Evolutionary conservation across 2,888 invertebrate species (phyloP), one percentile per base, ranked within the genome.

Genomic region (Cremastinae sp.): DNA sequence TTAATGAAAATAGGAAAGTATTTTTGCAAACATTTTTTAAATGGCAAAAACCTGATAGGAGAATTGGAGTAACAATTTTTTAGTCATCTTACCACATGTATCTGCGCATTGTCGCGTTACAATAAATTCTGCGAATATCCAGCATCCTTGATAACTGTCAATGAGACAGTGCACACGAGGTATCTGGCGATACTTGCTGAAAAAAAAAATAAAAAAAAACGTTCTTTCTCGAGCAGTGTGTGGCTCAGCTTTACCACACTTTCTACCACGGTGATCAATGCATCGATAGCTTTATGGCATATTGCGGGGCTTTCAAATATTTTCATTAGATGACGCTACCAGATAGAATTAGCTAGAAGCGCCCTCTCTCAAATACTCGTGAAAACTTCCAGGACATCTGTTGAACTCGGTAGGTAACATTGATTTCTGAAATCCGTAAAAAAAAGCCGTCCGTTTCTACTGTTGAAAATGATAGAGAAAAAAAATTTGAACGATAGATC

Each of bases 131-230:
- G 14, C 20, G 14, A 38, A 59, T 59, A 18, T 18, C 53, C 14
- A 41, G 20, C 74, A 70, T 75, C 64, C 45, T 64, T 28, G 45
- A 20, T 18, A 51, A 59, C 59, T 64, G 53, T 73, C 66, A 59
- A 22, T 28, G n/a, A 62, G 62, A 58, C 65, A 12, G 51, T 53
- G 34, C 10, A 59, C 58, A 38, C 54, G 53, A 53, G 65, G 43
- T 14, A 54, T 9, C 28, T 22, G 14, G 18, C 28, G 41, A 43
- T 28, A 45, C n/a, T 43, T 9, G 22, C 43, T 65, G 18, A 18
- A 62, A 18, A 61, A 59, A 59, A 61, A 61, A 47, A 61, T n/a
- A 61, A 34, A 38, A 38, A 59, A 45, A 61, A 47, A 47, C 28
- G 14, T 10, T 45, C 20, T 45, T 38, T 43, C 14, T 12, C 10